Base-by-base conservation (phyloP, 2,888 invertebrate species). In the Elgonia sp. region DNA sequence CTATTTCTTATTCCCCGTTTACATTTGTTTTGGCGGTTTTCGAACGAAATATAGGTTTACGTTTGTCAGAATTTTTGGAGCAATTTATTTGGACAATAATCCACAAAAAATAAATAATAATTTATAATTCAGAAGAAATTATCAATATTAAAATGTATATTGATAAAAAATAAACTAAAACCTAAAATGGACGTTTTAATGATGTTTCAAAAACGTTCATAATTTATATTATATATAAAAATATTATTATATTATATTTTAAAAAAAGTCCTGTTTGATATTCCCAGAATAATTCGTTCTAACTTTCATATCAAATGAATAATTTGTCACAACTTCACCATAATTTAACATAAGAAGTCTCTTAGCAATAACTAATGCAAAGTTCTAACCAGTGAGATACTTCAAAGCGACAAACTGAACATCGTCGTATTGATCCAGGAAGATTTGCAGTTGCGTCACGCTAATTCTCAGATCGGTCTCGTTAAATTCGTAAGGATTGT, bases 401-500 rank as follows among this genome's bases (percentile, higher is more conserved):
- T 97, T 96, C 21, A 99, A 95, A 0, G 99, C 99, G 87, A 98
- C 97, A 93, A 97, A 98, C 94, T 97, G 98, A 0, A 98, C 96
- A 88, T 97, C 97, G 96, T 97, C 96, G 93, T 98, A 98, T 93
- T 98, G 97, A 92, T 97, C 97, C 72, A 98, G 95, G 94, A 98
- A 97, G 96, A 98, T 98, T 94, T 97, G 97, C 40, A 99, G 95
- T 94, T 99, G 99, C 92, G 97, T 96, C 42, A 98, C 97, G 90
- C 98, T 98, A 90, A 99, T 98, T 86, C 97, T 96, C 57, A 99
- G 95, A 95, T 99, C 99, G 0, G 98, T 98, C 94, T 99, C 99
- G 93, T 99, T 99, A 94, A 99, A 99, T 94, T 98, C 98, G 93
- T 99, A 99, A 0, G 97, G 96, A 95, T 98, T 97, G 92, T 98